A percentile compares a stretch with the other conserved stretches of the same genome.
These are phyloP conservation scores for Neolamprologus modestus DNA, from an alignment of 2,113 vertebrate genomes.

Conservation along the genomic window DNA sequence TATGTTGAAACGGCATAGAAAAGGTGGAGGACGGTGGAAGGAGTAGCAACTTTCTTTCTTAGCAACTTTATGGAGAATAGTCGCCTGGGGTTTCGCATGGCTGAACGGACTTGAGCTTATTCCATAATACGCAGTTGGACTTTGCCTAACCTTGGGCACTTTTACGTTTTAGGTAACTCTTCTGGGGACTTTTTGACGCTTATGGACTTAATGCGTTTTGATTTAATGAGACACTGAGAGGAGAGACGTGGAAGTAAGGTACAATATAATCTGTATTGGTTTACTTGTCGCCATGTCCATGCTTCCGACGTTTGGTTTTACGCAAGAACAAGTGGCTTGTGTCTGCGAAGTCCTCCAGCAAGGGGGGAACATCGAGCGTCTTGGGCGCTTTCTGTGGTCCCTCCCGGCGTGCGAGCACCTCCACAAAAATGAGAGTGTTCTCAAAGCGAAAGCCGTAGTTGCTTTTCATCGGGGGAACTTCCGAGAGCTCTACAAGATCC, in stretches of 20 bases:
- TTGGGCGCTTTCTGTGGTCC: slow-evolving; percentile 89
- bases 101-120: slow-evolving; percentile 60
- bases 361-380: slow-evolving; percentile 88
- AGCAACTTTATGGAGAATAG: slow-evolving; percentile 59
- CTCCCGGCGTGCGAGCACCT: slow-evolving; percentile 89
- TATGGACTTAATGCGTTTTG: slow-evolving; percentile 55
- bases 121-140: slow-evolving; percentile 44
- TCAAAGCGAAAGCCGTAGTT: slow-evolving; percentile 88
- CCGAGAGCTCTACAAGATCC: slow-evolving; percentile 88
- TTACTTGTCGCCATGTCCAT: slow-evolving; percentile 80
- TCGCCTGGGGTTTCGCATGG: slow-evolving; percentile 47
- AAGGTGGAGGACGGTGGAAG: slow-evolving; percentile 65
- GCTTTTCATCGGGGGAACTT: slow-evolving; percentile 89
- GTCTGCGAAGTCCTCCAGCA: slow-evolving; percentile 90
- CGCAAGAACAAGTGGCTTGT: slow-evolving; percentile 90
- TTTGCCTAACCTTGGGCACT: slow-evolving; percentile 6
- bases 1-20: slow-evolving; percentile 72
- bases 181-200: slow-evolving; percentile 22
- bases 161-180: neutral
- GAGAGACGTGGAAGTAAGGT: slow-evolving; percentile 51
- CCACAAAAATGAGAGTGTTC: slow-evolving; percentile 89
- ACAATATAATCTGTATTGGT: slow-evolving; percentile 30
- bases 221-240: slow-evolving; percentile 52
- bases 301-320: slow-evolving; percentile 92
- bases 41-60: slow-evolving; percentile 58